Conservation (phyloP, 2,797 vertebrate species). For the Anniella stebbinsi region DNA sequence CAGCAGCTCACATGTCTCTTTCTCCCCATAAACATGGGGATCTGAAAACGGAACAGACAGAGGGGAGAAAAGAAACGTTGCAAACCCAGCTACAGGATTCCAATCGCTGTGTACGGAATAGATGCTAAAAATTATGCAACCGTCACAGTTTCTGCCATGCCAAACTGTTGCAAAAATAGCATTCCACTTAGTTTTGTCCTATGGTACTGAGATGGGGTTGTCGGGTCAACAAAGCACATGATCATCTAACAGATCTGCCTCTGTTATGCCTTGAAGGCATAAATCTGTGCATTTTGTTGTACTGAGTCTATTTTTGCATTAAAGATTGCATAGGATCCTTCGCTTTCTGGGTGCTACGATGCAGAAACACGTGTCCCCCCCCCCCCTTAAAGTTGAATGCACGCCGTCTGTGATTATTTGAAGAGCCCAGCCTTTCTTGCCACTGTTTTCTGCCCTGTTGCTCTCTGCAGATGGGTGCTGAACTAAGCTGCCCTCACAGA, state of each 20-base stretch:
- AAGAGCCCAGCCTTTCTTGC: no score
- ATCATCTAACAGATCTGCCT: neutral
- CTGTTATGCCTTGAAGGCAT: neutral
- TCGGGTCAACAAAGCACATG: neutral
- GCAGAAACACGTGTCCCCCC: neutral
- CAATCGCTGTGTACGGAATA: no score
- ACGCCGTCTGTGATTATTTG: no score
- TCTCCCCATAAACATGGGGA: neutral
- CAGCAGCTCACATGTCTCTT: neutral
- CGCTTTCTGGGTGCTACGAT: accelerated
- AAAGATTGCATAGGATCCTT: accelerated
- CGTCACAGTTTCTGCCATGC: accelerated
- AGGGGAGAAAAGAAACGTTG: neutral
- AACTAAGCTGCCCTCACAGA: no score
- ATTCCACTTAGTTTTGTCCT: no score
- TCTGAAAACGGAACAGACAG: neutral
- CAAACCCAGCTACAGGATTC: neutral
- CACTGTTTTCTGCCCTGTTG: no score
- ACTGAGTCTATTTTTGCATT: accelerated
- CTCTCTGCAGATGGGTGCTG: no score
- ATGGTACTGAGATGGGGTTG: neutral
- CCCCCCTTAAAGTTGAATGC: no score
- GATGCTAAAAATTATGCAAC: neutral
- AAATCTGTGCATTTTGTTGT: accelerated
- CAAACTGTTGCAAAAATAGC: neutral